phyloP scores from a whole-genome alignment of 2,113 vertebrate genomes.

The Brachirus orientalis region DNA sequence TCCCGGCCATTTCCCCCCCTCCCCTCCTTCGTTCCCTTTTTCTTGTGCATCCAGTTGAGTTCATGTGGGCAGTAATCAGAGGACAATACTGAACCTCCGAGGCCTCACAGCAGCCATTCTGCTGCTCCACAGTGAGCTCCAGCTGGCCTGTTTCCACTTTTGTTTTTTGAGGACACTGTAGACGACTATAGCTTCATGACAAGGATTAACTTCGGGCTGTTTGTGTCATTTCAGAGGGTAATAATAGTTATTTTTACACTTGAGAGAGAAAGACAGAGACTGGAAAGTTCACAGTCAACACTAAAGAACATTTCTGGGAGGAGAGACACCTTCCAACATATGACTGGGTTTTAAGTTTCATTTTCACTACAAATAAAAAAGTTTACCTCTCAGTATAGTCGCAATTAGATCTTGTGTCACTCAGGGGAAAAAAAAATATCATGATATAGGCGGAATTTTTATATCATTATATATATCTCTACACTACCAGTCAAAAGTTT shows the following conservation, averaged over 20 bases:
- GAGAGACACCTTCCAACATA: not conserved
- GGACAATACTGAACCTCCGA: conserved; percentile 51
- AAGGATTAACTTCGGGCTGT: conserved; percentile 1
- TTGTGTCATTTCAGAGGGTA: not conserved
- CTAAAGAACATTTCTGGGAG: no score
- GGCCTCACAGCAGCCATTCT: conserved; percentile 33
- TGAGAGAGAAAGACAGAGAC: not conserved
- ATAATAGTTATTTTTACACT: not conserved
- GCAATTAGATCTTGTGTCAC: no score
- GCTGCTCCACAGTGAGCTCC: conserved; percentile 48
- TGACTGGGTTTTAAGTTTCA: not conserved
- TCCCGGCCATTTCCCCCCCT: not conserved
- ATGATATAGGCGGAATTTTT: no score
- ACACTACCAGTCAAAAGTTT: no score
- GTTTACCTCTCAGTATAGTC: no score
- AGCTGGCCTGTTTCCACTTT: conserved; percentile 73
- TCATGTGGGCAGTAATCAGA: conserved; percentile 78
- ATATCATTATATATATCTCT: no score
- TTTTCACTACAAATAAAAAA: not conserved
- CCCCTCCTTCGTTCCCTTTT: conserved; percentile 65
- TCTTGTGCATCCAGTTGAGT: conserved; percentile 85
- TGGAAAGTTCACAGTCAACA: not conserved
- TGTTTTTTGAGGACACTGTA: conserved; percentile 47
- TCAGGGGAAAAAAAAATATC: no score
- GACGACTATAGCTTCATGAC: not conserved